A percentile compares a stretch with the other conserved stretches of the same genome.
Evolutionary conservation across 2,888 invertebrate genomes (phyloP).

Genomic region (Hofmannophila pseudospretella): DNA sequence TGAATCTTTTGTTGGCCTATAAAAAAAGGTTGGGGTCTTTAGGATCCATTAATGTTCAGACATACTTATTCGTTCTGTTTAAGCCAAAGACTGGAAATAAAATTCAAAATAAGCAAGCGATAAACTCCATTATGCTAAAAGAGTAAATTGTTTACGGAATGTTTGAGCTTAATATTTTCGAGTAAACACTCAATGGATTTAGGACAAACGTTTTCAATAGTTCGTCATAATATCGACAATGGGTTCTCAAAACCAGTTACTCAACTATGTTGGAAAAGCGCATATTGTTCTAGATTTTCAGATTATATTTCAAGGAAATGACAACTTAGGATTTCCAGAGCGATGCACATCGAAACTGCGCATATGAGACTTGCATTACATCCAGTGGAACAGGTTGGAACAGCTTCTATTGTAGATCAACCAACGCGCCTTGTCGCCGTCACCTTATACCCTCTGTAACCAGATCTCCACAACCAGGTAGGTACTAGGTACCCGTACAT

Average conservation of each 20-base stretch:
- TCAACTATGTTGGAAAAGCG: no score
- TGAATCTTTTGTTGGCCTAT: constrained; percentile 11
- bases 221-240: no score
- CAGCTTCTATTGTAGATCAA: constrained; percentile 41
- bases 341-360: constrained; percentile 11
- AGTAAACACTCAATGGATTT: neutral
- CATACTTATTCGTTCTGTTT: no score
- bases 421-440: constrained; percentile 35
- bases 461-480: constrained; percentile 27
- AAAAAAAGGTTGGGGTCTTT: constrained; percentile 10
- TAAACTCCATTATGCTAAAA: no score
- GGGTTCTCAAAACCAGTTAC: no score
- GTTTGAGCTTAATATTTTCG: neutral
- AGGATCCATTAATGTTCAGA: constrained; percentile 6
- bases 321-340: neutral
- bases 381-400: constrained; percentile 39
- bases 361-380: constrained; percentile 39
- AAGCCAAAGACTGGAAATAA: no score
- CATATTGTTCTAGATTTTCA: no score
- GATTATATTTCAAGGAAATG: neutral
- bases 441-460: constrained; percentile 57
- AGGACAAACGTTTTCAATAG: no score
- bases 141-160: neutral
- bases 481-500: constrained; percentile 9
- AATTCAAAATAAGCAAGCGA: no score